phyloP scores from a whole-genome alignment of 2,113 vertebrate species.

The Varanus komodoensis region DNA sequence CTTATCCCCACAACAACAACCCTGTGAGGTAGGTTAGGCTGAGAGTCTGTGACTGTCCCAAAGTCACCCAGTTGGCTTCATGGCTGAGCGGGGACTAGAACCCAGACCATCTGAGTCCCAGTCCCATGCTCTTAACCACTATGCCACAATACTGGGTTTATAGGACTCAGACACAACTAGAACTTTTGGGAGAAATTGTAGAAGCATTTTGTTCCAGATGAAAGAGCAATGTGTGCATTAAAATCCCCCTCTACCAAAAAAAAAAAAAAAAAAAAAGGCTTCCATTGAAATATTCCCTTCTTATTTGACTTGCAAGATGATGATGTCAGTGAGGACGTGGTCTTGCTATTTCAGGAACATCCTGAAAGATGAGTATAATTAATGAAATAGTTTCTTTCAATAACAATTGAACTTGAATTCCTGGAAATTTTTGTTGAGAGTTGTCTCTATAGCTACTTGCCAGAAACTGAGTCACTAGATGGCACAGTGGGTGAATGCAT shows the following conservation, averaged over 20 bases:
- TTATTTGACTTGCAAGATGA: background rate
- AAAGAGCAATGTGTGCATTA: background rate
- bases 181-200: background rate
- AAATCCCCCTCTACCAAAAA: too few species aligned
- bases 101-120: too few species aligned
- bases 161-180: background rate
- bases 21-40: too few species aligned
- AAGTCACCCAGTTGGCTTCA: too few species aligned
- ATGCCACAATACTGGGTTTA: background rate
- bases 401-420: background rate
- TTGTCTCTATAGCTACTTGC: slow-evolving; percentile 2
- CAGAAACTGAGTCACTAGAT: background rate
- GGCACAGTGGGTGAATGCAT: background rate
- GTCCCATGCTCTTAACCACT: too few species aligned
- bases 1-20: too few species aligned
- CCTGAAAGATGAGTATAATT: background rate
- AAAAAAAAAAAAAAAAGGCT: background rate
- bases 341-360: background rate
- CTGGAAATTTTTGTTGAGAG: background rate
- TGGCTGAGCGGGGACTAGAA: too few species aligned
- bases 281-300: background rate
- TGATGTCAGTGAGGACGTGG: background rate
- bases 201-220: background rate
- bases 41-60: too few species aligned
- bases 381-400: background rate